Base-by-base conservation (phyloP, 1,140 invertebrate species). In the Drosophila pseudoananassae region DNA sequence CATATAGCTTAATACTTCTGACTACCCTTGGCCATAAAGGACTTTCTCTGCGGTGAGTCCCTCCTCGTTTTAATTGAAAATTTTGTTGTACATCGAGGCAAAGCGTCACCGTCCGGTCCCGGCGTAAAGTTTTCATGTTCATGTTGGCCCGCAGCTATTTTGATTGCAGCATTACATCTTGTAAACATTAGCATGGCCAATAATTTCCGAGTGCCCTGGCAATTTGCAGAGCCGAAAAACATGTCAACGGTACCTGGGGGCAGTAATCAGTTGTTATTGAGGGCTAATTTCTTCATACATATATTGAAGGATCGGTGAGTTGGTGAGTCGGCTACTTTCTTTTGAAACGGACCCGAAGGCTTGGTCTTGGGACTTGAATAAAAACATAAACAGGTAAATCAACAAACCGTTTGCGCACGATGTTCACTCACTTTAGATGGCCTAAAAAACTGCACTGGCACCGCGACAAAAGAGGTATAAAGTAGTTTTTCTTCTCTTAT, bases 181-280 rank as follows among this genome's bases (percentile, higher is more conserved):
- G 89, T 89, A 89, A 91, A 90, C 88, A 90, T 89, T 75, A 84
- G 77, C 66, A 75, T 78, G 82, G 61, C 49, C 69, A 82, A 85
- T 90, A 81, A 89, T 82, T 90, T 76, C 54, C n/a, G 46, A 53
- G 31, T 54, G 55, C 57, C 47, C 36, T 38, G 54, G 64, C 59
- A 66, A 80, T 76, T 81, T 81, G 45, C 45, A 14, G 47, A 56
- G 74, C 58, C 70, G 43, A 68, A 69, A 76, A 87, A 87, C 78
- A 87, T 82, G 82, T 82, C 78, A 78, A 82, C 76, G 78, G 63
- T 63, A 66, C 61, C 76, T 60, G 47, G 59, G 72, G 81, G 81
- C 72, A 59, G 52, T 80, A 85, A 84, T 84, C 72, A 79, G 46
- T 40, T 51, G 61, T 60, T 63, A 45, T 50, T 49, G 47, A 58